Evolutionary conservation across 1,140 invertebrate species (phyloP).

Genomic region (Drosophila lacertosa): DNA sequence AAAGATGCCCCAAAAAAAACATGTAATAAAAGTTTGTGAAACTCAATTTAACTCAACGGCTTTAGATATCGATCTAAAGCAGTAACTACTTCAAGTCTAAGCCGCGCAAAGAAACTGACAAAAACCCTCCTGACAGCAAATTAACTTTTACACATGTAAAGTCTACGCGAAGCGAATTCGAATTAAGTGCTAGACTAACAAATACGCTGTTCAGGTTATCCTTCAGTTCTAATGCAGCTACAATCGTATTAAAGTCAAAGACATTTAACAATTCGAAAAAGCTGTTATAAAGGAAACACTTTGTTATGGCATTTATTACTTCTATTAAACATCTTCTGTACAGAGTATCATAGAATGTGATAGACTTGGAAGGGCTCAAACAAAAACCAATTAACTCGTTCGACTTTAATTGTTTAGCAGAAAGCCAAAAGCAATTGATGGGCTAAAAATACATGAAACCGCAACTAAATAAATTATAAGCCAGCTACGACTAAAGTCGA

Average conservation of each 20-base stretch:
- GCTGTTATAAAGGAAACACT: too few species aligned
- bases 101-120: slow-evolving; percentile 35
- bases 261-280: too few species aligned
- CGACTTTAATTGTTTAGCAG: slow-evolving; percentile 27
- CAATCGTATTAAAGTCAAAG: too few species aligned
- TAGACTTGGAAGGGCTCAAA: too few species aligned
- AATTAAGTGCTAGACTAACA: background rate
- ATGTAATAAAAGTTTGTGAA: slow-evolving; percentile 51
- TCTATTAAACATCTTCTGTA: too few species aligned
- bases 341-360: too few species aligned
- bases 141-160: slow-evolving; percentile 15
- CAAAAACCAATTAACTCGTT: slow-evolving; percentile 22
- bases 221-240: too few species aligned
- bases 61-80: slow-evolving; percentile 50
- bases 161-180: background rate
- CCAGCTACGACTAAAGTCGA: slow-evolving; percentile 24
- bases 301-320: too few species aligned
- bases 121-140: slow-evolving; percentile 10
- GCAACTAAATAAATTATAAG: slow-evolving; percentile 58
- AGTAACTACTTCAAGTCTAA: slow-evolving; percentile 42
- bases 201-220: background rate
- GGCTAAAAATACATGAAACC: slow-evolving; percentile 5
- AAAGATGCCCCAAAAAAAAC: slow-evolving; percentile 28
- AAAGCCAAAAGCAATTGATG: slow-evolving; percentile 16
- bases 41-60: slow-evolving; percentile 54